Conservation (phyloP, 2,888 invertebrate species). For the Notodonta ziczac region DNA sequence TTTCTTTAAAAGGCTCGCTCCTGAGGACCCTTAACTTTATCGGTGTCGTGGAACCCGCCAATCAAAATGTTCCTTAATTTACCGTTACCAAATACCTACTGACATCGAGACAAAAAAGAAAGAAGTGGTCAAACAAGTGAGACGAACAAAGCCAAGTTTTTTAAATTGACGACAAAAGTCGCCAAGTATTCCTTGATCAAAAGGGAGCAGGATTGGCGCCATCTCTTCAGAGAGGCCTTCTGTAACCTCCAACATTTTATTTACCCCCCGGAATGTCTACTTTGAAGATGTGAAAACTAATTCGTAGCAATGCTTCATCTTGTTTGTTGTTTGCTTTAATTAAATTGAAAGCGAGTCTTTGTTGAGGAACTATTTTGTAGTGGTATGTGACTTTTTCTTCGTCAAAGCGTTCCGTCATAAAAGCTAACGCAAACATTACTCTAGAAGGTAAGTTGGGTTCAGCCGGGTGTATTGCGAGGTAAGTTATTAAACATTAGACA, state of each 20-base stretch:
- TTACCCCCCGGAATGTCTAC: constrained; percentile 74
- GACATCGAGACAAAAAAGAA: constrained; percentile 51
- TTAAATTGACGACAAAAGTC: constrained; percentile 63
- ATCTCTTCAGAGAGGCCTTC: constrained; percentile 48
- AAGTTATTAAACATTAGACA: constrained; percentile 67
- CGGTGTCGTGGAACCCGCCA: constrained; percentile 47
- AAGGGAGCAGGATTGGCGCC: constrained; percentile 55
- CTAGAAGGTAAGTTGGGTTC: constrained; percentile 18
- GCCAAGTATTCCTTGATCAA: constrained; percentile 69
- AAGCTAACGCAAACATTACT: constrained; percentile 32
- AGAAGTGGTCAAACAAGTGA: constrained; percentile 59
- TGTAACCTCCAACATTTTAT: constrained; percentile 61
- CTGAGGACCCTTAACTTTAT: constrained; percentile 51
- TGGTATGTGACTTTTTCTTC: constrained; percentile 51
- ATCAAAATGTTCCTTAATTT: constrained; percentile 59
- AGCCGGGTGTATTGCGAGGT: constrained; percentile 36
- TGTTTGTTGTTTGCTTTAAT: constrained; percentile 66
- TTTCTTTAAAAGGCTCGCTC: constrained; percentile 52
- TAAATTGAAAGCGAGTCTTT: constrained; percentile 61
- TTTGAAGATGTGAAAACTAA: constrained; percentile 76
- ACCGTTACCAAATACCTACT: constrained; percentile 50
- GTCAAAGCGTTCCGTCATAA: constrained; percentile 40
- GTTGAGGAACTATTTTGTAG: constrained; percentile 55
- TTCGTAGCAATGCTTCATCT: constrained; percentile 69
- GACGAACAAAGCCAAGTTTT: constrained; percentile 56